Conservation (phyloP, 2,888 invertebrate genomes). For the Andricus curvator region DNA sequence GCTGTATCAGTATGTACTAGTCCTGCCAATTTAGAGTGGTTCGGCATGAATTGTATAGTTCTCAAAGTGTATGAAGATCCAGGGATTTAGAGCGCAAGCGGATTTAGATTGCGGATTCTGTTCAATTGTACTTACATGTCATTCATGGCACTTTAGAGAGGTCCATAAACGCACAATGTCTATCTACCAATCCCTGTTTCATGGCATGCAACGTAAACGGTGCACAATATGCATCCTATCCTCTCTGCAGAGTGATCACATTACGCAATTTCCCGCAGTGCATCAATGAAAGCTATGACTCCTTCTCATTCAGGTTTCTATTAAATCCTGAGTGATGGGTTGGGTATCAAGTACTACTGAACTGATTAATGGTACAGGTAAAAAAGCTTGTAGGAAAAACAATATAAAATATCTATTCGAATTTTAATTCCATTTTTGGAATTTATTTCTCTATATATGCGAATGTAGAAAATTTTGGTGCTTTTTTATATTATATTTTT, state of each 20-base stretch:
- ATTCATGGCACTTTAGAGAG: constrained; percentile 4
- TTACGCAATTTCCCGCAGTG: constrained; percentile 19
- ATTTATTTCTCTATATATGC: too few species aligned
- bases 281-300: constrained; percentile 5
- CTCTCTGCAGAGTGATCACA: constrained; percentile 11
- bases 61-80: not conserved
- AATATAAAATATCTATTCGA: too few species aligned
- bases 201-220: constrained; percentile 23
- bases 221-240: not conserved
- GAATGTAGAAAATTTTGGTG: too few species aligned
- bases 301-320: too few species aligned
- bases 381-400: too few species aligned
- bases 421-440: too few species aligned
- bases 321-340: too few species aligned
- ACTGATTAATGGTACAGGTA: too few species aligned
- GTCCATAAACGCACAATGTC: constrained; percentile 22
- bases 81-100: not conserved
- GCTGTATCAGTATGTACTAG: too few species aligned
- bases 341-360: too few species aligned
- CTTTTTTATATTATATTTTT: too few species aligned
- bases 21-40: too few species aligned
- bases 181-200: not conserved
- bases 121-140: not conserved
- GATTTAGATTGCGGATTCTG: not conserved
- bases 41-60: not conserved